These are phyloP conservation scores for Hesperophylax magnus DNA, from an alignment of 1,140 invertebrate genomes.

Conservation along the genomic window DNA sequence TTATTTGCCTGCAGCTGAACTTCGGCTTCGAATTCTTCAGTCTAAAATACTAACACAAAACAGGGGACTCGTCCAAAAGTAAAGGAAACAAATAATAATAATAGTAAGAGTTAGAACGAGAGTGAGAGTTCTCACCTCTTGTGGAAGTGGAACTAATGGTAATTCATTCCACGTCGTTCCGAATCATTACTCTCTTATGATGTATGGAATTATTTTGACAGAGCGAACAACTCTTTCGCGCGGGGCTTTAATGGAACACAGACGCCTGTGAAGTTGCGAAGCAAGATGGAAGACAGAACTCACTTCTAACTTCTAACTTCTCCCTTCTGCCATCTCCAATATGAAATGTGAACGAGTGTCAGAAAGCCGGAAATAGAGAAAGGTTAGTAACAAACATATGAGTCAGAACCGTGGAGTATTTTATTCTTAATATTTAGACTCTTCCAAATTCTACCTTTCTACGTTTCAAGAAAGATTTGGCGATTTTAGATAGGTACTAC, in stretches of 20 bases:
- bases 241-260: slow-evolving; percentile 41
- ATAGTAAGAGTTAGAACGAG: neutral
- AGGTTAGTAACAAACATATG: no score
- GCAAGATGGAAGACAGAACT: no score
- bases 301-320: neutral
- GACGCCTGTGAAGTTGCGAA: slow-evolving; percentile 11
- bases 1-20: neutral
- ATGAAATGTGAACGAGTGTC: neutral
- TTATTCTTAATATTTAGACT: no score
- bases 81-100: slow-evolving; percentile 26
- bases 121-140: slow-evolving; percentile 31
- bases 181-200: slow-evolving; percentile 59
- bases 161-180: slow-evolving; percentile 57
- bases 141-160: slow-evolving; percentile 54
- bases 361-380: neutral
- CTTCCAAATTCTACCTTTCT: no score
- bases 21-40: no score
- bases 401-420: no score
- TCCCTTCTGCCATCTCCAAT: neutral
- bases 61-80: neutral
- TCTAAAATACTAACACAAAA: neutral
- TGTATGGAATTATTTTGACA: slow-evolving; percentile 56
- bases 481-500: no score
- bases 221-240: slow-evolving; percentile 53
- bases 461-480: no score